These are phyloP conservation scores for Eretmochelys imbricata DNA, from an alignment of 2,113 vertebrate genomes.

Conservation along the genomic window DNA sequence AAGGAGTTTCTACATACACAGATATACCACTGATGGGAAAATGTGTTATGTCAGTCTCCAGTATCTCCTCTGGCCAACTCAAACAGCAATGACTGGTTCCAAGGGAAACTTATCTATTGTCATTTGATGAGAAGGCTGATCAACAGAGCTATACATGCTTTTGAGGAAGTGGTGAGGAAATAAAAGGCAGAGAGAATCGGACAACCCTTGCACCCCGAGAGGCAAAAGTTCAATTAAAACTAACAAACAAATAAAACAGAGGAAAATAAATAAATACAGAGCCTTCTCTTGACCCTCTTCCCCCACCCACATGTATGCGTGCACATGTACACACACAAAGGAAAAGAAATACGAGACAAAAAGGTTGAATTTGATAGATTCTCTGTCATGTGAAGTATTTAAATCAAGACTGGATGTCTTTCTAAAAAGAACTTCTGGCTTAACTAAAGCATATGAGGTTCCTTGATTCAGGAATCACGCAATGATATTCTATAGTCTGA, in stretches of 20 bases:
- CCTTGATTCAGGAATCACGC: fast-evolving
- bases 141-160: background rate
- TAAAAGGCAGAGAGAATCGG: background rate
- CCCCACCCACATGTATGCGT: background rate
- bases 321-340: background rate
- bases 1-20: background rate
- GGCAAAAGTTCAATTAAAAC: background rate
- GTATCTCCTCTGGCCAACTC: background rate
- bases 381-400: background rate
- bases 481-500: background rate
- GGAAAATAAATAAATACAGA: background rate
- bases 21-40: background rate
- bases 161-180: background rate
- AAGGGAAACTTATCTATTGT: background rate
- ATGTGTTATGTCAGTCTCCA: fast-evolving
- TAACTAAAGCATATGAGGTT: background rate
- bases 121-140: background rate
- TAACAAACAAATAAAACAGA: background rate
- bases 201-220: background rate
- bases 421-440: background rate
- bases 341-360: background rate
- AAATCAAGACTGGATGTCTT: background rate
- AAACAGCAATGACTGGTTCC: background rate
- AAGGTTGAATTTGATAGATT: background rate
- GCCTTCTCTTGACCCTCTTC: background rate